Evolutionary conservation across 2,888 invertebrate genomes (phyloP), one percentile per base, ranked within the genome.

Genomic region (Panorpa germanica): DNA sequence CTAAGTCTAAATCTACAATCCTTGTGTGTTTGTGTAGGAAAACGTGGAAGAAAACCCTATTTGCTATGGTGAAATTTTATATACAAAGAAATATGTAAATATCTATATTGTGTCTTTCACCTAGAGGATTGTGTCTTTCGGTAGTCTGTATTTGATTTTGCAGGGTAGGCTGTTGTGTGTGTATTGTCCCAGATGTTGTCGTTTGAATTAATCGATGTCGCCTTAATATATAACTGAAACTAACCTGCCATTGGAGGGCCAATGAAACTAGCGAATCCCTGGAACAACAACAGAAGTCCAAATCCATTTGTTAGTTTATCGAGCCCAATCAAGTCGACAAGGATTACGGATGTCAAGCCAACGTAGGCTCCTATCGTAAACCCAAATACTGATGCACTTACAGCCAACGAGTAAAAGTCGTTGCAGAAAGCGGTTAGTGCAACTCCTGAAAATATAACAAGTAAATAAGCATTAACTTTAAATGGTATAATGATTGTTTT

Each of bases 231-330:
- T 29, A 19, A 29, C 25, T 28, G 31, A 35, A 32, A 38, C 37
- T 53, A 65, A 90, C 93, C 93, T 53, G 81, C 90, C 39, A 91
- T 70, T 10, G 93, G 93, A 32, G 91, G 82, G 28, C 93, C 93
- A 37, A 91, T 66, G 5, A 91, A 65, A 2, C 90, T 88, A 4
- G 91, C 91, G 31, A 88, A 68, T 30, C 93, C 93, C 64, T 93
- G 91, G 57, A 91, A 91, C 29, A 95, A 64, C 38, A 95, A 57
- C 29, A 93, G 61, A 21, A 95, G 59, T 5, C 93, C 93, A 54
- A 95, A 95, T 14, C 91, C 88, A 53, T 90, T 91, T n/a, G 91
- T 93, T 32, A 95, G 61, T 46, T 70, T 78, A 39, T 90, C 88
- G 39, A 93, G 58, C n/a, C 91, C 91, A 30, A 95, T 59, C 23